Evolutionary conservation across 2,888 invertebrate genomes (phyloP).

Genomic region (Megamerina dolium): DNA sequence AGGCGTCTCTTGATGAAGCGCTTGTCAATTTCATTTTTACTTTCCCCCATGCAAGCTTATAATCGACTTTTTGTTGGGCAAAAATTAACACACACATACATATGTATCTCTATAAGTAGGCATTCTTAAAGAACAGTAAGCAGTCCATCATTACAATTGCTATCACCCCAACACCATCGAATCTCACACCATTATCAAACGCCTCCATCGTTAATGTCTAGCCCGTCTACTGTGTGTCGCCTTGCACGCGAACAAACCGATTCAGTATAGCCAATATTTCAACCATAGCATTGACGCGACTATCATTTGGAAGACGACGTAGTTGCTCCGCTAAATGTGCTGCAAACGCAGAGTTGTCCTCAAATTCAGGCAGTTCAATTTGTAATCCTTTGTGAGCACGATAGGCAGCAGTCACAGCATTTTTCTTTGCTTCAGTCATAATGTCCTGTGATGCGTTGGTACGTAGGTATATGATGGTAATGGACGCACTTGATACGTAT

Average conservation of each 20-base stretch:
- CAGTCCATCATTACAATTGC: too few relatives aligned
- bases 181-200: too few relatives aligned
- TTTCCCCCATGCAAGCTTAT: too few relatives aligned
- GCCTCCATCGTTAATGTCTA: too few relatives aligned
- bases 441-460: not conserved
- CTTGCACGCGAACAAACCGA: constrained; percentile 24
- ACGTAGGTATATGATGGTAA: not conserved
- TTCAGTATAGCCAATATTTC: constrained; percentile 26
- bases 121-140: too few relatives aligned
- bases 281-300: constrained; percentile 25
- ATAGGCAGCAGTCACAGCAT: constrained; percentile 20
- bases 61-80: too few relatives aligned
- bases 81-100: too few relatives aligned
- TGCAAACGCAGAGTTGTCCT: constrained; percentile 25
- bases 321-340: constrained; percentile 24
- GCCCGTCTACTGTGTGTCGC: too few relatives aligned
- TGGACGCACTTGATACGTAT: not conserved
- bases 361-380: constrained; percentile 21
- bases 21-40: too few relatives aligned
- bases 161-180: too few relatives aligned
- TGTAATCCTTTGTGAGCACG: constrained; percentile 16
- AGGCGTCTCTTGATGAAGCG: too few relatives aligned
- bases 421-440: constrained; percentile 28
- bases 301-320: constrained; percentile 25
- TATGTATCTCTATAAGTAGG: too few relatives aligned